Percentiles rank a stretch among this genome's conserved stretches.
Evolutionary conservation across 92 coral and sea anemone genomes (phyloP).

Genomic region (Desmophyllum pertusum): DNA sequence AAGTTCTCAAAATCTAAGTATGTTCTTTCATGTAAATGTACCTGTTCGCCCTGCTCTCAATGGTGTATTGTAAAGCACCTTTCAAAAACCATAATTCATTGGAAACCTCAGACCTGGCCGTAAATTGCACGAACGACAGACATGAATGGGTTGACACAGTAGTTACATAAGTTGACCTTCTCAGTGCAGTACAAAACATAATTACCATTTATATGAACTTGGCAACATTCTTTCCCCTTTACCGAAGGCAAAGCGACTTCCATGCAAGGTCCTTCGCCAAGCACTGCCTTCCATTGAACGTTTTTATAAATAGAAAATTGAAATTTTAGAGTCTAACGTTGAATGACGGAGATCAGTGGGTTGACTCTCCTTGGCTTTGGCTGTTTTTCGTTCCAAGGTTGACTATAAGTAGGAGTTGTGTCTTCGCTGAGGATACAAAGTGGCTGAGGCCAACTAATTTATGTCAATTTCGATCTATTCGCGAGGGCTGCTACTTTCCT

Average conservation of each 20-base stretch:
- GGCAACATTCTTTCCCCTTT: neutral
- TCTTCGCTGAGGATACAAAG: neutral
- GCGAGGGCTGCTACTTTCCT: neutral
- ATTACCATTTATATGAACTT: neutral
- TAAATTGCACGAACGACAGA: too few relatives aligned
- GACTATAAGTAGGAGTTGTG: neutral
- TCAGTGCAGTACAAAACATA: neutral
- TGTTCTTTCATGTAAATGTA: neutral
- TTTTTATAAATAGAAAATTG: neutral
- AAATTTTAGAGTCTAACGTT: neutral
- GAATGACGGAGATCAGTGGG: neutral
- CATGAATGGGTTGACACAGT: neutral
- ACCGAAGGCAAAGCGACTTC: constrained; percentile 4
- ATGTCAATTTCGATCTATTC: neutral
- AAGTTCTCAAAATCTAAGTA: neutral
- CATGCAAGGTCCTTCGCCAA: neutral
- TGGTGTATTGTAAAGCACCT: neutral
- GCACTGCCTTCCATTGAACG: neutral
- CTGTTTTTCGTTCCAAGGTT: neutral
- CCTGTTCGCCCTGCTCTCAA: neutral
- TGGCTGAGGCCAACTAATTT: neutral
- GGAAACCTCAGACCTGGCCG: neutral
- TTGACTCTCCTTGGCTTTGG: neutral
- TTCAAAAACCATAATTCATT: neutral
- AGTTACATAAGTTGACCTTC: neutral